Conservation (phyloP, 2,113 vertebrate genomes). For the Columbina picui region DNA sequence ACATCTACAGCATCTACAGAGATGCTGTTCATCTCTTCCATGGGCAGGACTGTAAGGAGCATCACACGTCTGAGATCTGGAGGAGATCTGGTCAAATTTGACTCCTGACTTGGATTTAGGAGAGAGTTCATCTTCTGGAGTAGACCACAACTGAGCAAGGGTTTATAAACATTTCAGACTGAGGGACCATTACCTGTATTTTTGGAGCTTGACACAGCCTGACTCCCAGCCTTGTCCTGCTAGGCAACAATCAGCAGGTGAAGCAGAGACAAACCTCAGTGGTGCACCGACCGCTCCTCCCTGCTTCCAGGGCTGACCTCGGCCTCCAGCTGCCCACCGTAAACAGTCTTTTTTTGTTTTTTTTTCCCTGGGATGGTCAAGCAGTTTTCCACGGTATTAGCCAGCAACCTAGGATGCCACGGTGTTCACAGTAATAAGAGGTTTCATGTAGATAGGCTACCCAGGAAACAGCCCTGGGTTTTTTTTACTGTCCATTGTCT, state of each 20-base stretch:
- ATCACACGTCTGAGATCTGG: neutral
- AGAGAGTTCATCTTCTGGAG: neutral
- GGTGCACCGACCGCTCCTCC: neutral
- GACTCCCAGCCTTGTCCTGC: neutral
- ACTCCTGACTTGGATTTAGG: neutral
- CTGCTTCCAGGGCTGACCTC: neutral
- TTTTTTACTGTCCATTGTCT: conserved; percentile 35
- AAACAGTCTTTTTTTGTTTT: neutral
- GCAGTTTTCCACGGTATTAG: conserved; percentile 74
- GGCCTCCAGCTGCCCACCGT: neutral
- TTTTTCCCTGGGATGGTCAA: neutral
- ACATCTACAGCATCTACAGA: neutral
- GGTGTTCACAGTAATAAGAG: conserved; percentile 32
- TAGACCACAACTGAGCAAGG: neutral
- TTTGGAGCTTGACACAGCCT: neutral
- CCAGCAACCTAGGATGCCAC: conserved; percentile 59
- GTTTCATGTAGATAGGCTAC: conserved; percentile 12
- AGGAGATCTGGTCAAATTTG: neutral
- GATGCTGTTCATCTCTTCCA: neutral
- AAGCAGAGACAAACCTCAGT: neutral
- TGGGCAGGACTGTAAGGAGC: neutral
- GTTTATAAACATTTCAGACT: neutral
- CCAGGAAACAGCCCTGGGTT: conserved; percentile 35
- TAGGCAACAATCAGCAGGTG: neutral
- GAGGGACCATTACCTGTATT: neutral